A percentile compares a stretch with the other conserved stretches of the same genome.
phyloP scores from a whole-genome alignment of 1,140 invertebrate species.

The Anagrus nilaparvatae region DNA sequence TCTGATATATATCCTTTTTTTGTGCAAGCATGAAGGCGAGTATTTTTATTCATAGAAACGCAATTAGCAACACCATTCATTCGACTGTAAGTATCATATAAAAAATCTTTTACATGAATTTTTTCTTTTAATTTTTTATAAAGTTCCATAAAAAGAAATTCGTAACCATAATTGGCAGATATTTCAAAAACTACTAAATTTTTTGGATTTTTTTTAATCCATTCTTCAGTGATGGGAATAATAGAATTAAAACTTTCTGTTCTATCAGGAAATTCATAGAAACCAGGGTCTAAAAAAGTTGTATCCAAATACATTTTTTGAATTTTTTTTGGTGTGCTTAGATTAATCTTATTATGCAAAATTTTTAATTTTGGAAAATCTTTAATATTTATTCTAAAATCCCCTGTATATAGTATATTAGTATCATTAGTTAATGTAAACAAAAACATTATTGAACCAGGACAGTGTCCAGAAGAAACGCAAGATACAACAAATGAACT shows the following conservation, averaged over 20 bases:
- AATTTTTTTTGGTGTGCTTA: slow-evolving; percentile 27
- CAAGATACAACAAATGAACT: slow-evolving; percentile 44
- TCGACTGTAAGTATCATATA: slow-evolving; percentile 31
- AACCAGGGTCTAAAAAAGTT: slow-evolving; percentile 49
- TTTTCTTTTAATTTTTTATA: slow-evolving; percentile 40
- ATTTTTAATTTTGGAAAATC: slow-evolving; percentile 46
- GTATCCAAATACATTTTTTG: slow-evolving; percentile 60
- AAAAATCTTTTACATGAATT: slow-evolving; percentile 42
- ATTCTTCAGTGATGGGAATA: slow-evolving; percentile 40
- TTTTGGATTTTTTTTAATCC: slow-evolving; percentile 39
- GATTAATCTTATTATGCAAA: slow-evolving; percentile 39
- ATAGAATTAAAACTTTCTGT: slow-evolving; percentile 43
- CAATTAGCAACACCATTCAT: slow-evolving; percentile 35
- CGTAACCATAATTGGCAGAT: slow-evolving; percentile 47
- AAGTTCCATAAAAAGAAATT: slow-evolving; percentile 50
- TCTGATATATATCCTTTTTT: slow-evolving; percentile 17
- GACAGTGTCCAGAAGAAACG: slow-evolving; percentile 59
- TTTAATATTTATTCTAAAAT: slow-evolving; percentile 49
- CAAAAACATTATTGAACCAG: slow-evolving; percentile 65
- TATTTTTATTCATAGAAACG: slow-evolving; percentile 32
- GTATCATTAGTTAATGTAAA: slow-evolving; percentile 43
- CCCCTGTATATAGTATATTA: slow-evolving; percentile 57
- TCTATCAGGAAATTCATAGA: slow-evolving; percentile 47
- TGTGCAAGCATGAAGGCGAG: slow-evolving; percentile 40
- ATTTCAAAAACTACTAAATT: slow-evolving; percentile 45